A percentile compares a stretch with the other conserved stretches of the same genome.
These are phyloP conservation scores for Artibeus jamaicensis DNA, from an alignment of 2,797 vertebrate genomes.

Conservation along the genomic window DNA sequence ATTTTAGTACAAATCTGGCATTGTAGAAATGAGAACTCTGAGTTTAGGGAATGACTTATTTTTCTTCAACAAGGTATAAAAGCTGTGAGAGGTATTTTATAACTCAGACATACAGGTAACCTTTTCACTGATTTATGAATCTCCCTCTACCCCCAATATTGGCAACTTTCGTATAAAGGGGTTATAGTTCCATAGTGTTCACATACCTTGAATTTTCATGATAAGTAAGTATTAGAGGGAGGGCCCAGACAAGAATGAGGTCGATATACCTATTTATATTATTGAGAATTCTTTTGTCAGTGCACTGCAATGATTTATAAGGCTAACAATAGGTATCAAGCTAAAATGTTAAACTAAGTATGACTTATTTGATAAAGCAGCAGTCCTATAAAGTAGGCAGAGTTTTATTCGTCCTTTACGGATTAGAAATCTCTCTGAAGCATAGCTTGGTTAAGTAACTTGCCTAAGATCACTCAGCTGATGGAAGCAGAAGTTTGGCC, in stretches of 20 bases:
- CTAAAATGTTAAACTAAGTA: slow-evolving; percentile 28
- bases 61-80: slow-evolving; percentile 1
- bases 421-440: slow-evolving; percentile 13
- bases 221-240: background rate
- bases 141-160: background rate
- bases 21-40: slow-evolving; percentile 23
- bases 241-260: background rate
- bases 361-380: background rate
- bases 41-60: background rate
- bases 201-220: slow-evolving; percentile 28
- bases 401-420: slow-evolving; percentile 3
- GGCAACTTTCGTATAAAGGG: background rate
- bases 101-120: background rate
- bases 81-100: slow-evolving; percentile 5
- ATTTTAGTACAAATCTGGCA: background rate
- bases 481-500: slow-evolving; percentile 36
- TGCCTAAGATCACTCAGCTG: background rate
- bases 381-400: background rate
- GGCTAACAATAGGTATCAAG: slow-evolving; percentile 11
- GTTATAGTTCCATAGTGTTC: slow-evolving; percentile 4
- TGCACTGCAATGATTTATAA: background rate
- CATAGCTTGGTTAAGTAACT: background rate
- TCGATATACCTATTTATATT: background rate
- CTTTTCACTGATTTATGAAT: slow-evolving; percentile 23
- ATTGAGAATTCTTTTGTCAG: slow-evolving; percentile 32